These are phyloP conservation scores for Chaetura pelagica DNA, from an alignment of 2,113 vertebrate species.

Conservation along the genomic window DNA sequence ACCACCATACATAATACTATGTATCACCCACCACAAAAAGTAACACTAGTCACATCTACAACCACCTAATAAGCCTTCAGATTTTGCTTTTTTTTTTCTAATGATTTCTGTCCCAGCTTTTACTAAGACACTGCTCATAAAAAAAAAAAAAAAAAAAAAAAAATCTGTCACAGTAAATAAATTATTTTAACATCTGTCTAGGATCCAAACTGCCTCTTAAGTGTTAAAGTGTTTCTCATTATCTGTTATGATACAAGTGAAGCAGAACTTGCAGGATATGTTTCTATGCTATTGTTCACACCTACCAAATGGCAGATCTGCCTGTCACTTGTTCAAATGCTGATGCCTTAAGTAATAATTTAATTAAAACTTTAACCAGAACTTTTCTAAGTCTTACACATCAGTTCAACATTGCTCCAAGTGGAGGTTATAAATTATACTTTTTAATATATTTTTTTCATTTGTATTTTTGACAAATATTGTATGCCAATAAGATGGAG, in stretches of 20 bases:
- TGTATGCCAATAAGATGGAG: neutral
- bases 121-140: neutral
- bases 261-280: neutral
- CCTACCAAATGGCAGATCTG: neutral
- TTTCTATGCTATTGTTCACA: neutral
- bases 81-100: neutral
- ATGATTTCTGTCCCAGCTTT: neutral
- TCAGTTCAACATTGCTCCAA: neutral
- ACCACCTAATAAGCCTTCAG: constrained; percentile 1
- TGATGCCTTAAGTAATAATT: neutral
- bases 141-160: neutral
- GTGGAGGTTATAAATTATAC: neutral
- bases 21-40: neutral
- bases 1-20: neutral
- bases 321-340: neutral
- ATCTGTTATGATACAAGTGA: neutral
- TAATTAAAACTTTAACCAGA: neutral
- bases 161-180: neutral
- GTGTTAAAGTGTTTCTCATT: neutral
- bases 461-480: neutral
- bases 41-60: neutral
- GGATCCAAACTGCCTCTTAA: neutral
- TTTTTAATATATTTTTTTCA: neutral
- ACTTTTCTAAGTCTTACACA: neutral
- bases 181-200: neutral